Conservation (phyloP, 2,797 vertebrate species). For the Staurois parvus region DNA sequence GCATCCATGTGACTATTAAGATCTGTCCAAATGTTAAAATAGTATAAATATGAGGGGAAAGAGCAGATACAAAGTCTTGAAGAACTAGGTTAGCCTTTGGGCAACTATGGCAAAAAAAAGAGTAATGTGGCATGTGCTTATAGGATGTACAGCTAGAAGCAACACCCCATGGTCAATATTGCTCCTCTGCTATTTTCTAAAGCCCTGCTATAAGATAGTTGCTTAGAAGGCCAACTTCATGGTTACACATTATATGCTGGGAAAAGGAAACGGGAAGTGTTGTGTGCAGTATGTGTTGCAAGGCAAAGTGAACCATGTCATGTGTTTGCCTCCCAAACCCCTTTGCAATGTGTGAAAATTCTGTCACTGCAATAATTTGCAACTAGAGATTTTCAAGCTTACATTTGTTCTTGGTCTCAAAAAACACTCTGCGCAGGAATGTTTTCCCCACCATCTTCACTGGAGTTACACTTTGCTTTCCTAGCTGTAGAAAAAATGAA, state of each 20-base stretch:
- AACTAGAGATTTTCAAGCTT: background rate
- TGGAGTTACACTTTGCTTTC: constrained; percentile 26
- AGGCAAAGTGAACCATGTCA: no score
- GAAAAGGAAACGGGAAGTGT: no score
- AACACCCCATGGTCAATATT: no score
- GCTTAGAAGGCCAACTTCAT: no score
- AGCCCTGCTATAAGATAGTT: no score
- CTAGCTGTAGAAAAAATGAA: constrained; percentile 8
- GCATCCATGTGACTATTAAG: background rate
- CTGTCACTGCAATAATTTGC: background rate
- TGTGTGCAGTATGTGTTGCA: no score
- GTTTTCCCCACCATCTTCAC: constrained; percentile 19
- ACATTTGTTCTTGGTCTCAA: constrained; percentile 39
- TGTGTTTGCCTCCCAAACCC: no score
- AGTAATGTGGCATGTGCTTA: background rate
- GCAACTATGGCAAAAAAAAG: background rate
- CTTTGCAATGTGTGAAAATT: no score
- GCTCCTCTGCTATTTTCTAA: no score
- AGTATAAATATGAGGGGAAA: background rate
- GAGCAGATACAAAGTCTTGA: background rate
- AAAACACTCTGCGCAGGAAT: constrained; percentile 10
- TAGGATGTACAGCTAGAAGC: no score
- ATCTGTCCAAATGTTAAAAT: background rate
- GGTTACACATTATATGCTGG: no score
- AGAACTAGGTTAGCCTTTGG: background rate